Evolutionary conservation across 2,888 invertebrate genomes (phyloP).

Genomic region (Candidula unifasciata): DNA sequence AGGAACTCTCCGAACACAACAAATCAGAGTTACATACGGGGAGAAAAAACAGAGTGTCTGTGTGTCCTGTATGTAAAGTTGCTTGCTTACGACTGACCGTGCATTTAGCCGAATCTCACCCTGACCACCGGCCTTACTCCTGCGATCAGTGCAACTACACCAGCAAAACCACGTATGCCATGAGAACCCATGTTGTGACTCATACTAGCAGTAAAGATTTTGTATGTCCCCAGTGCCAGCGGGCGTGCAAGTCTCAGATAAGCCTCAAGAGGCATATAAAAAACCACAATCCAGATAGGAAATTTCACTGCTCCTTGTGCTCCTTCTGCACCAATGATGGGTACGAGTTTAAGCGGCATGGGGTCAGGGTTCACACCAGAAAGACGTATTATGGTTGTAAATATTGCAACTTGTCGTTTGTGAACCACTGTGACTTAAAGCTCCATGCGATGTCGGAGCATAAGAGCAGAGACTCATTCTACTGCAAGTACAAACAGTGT

Average conservation of each 20-base stretch:
- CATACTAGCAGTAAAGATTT: conserved; percentile 40
- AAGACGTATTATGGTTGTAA: conserved; percentile 40
- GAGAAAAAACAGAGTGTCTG: conserved; percentile 16
- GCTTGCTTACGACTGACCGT: conserved; percentile 10
- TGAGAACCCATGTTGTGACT: conserved; percentile 33
- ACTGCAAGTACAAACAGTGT: conserved; percentile 41
- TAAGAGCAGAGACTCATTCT: conserved; percentile 35
- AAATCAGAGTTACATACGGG: conserved; percentile 3
- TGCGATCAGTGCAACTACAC: conserved; percentile 36
- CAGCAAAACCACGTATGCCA: conserved; percentile 25
- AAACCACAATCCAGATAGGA: conserved; percentile 43
- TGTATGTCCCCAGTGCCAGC: conserved; percentile 30
- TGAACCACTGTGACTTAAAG: conserved; percentile 37
- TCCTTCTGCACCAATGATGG: conserved; percentile 45
- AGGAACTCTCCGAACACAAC: conserved; percentile 31
- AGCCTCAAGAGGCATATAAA: conserved; percentile 43
- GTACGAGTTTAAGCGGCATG: conserved; percentile 47
- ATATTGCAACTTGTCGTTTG: conserved; percentile 37
- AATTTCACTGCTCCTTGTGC: conserved; percentile 34
- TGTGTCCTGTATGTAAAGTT: conserved; percentile 42
- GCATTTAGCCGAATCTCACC: conserved; percentile 27
- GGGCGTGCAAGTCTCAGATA: conserved; percentile 32
- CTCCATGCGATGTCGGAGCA: conserved; percentile 50
- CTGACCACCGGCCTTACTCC: conserved; percentile 25
- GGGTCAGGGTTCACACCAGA: conserved; percentile 31